Evolutionary conservation across 2,113 vertebrate genomes (phyloP), one percentile per base, ranked within the genome.

Genomic region (Ginglymostoma cirratum): DNA sequence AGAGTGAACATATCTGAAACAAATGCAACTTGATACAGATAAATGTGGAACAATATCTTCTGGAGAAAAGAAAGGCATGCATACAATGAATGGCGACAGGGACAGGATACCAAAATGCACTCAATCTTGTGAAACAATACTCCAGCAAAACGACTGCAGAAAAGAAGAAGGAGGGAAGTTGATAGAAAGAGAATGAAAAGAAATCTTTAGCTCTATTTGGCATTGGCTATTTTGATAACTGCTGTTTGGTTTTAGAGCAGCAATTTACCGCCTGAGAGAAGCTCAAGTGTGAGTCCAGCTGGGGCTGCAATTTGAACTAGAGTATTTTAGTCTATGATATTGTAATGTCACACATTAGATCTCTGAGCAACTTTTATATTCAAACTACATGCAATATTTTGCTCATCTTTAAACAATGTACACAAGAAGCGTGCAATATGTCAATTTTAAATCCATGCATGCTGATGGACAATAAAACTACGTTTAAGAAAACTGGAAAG

Each of bases 401-500:
- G 23, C 23, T 95, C 66, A 72, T 15, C 27, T 95, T 95, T 55
- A 48, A 72, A 72, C 93, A 30, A 42, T 5, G 24, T 45, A 24
- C 21, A 72, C 48, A 24, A 27, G 48, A 30, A 24, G 48, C 3
- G 10, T 90, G 14, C 87, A 90, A n/a, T 90, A 30, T 52, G 65
- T 72, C 34, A 70, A 5, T 72, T 72, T 42, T 19, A 48, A 76
- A 95, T 70, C 65, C n/a, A 95, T 52, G 17, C 72, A 0, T 52
- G n/a, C 3, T 70, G 38, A 94, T 69, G 38, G 10, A 94, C 21
- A 76, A 14, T 30, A 72, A 95, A 95, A 52, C 97, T 97, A 96
- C 97, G 97, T 97, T 96, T 97, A 97, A 97, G 96, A 96, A 97
- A 96, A 96, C 97, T 97, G 96, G 96, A 97, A 97, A 97, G 97